Evolutionary conservation across 2,797 vertebrate genomes (phyloP).

Genomic region (Notamacropus eugenii): DNA sequence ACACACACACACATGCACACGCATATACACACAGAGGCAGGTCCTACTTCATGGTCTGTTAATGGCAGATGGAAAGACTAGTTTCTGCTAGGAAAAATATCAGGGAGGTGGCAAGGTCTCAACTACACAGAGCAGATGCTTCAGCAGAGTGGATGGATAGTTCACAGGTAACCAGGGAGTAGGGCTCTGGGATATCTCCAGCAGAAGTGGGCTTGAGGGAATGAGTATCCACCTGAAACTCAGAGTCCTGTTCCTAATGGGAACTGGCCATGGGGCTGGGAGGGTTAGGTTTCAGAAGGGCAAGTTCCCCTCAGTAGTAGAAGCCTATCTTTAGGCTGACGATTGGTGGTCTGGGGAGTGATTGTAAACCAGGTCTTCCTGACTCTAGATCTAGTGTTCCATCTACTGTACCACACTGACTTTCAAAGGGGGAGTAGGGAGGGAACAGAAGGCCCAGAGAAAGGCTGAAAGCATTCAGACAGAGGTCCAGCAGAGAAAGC

Average conservation of each 20-base stretch:
- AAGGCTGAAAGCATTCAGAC: not conserved
- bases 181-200: not conserved
- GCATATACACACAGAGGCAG: not conserved
- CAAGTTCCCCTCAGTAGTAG: not conserved
- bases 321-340: not conserved
- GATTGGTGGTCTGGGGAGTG: not conserved
- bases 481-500: not conserved
- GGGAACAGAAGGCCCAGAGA: not conserved
- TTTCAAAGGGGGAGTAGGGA: not conserved
- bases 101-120: not conserved
- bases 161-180: not conserved
- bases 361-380: not conserved
- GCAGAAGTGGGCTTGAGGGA: not conserved
- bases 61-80: not conserved
- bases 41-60: not conserved
- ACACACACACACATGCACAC: not conserved
- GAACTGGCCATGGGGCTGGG: not conserved
- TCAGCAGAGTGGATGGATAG: not conserved
- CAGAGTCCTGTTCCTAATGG: not conserved
- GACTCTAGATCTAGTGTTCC: not conserved
- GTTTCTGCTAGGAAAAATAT: not conserved
- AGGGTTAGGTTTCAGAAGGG: not conserved
- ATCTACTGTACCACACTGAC: not conserved
- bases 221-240: not conserved
- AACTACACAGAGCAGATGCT: not conserved